A percentile compares a stretch with the other conserved stretches of the same genome.
Evolutionary conservation across 2,113 vertebrate genomes (phyloP).

Genomic region (Coryphaenoides rupestris): DNA sequence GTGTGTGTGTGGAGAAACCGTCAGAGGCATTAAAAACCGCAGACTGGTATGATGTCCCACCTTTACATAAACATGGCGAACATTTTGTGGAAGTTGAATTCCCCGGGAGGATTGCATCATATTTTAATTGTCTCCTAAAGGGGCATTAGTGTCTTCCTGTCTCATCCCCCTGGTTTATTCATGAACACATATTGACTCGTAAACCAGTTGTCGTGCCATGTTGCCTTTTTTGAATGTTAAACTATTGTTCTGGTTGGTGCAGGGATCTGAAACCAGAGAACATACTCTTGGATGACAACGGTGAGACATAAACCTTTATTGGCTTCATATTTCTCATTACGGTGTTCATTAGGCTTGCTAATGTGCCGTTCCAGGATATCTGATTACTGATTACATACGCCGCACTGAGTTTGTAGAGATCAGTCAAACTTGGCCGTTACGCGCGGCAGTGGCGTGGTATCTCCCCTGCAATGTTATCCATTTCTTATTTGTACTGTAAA

Average conservation of each 20-base stretch:
- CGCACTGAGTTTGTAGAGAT: background rate
- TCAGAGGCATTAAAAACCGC: no score
- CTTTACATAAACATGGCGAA: no score
- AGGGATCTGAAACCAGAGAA: slow-evolving; percentile 79
- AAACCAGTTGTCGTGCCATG: no score
- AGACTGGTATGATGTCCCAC: no score
- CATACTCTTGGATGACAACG: slow-evolving; percentile 74
- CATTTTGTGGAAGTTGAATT: no score
- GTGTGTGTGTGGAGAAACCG: no score
- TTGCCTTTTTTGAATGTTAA: background rate
- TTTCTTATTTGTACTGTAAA: no score
- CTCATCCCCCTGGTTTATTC: background rate
- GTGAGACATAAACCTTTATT: slow-evolving; percentile 52
- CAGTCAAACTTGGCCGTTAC: background rate
- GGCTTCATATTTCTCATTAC: slow-evolving; percentile 3
- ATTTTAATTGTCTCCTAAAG: background rate
- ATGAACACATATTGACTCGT: background rate
- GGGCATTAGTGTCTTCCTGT: background rate
- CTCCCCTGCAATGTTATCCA: no score
- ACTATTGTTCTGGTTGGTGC: slow-evolving; percentile 18
- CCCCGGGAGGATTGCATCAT: background rate
- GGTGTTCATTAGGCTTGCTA: background rate
- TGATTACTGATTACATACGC: background rate
- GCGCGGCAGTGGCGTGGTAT: background rate
- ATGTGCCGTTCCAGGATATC: background rate